These are phyloP conservation scores for Nicator chloris DNA, from an alignment of 2,113 vertebrate genomes.

Conservation along the genomic window DNA sequence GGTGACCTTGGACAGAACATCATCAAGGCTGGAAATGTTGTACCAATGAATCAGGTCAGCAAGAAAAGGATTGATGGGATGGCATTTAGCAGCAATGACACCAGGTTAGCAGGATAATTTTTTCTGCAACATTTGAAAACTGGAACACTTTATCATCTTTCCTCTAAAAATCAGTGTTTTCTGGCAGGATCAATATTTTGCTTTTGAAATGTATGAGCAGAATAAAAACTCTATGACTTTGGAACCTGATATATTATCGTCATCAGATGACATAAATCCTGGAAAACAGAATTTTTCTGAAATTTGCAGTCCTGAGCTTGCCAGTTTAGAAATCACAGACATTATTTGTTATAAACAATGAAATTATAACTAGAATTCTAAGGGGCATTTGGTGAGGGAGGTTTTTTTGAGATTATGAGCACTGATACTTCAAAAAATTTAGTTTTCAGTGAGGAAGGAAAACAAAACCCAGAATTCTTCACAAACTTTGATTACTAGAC, in stretches of 20 bases:
- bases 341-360: not conserved
- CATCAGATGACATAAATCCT: not conserved
- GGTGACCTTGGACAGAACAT: not conserved
- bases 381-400: rapidly evolving
- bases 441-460: not conserved
- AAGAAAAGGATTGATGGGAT: not conserved
- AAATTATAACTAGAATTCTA: not conserved
- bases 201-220: not conserved
- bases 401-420: rapidly evolving
- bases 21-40: not conserved
- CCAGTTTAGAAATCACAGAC: not conserved
- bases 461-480: not conserved
- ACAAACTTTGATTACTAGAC: not conserved
- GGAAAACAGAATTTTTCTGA: not conserved
- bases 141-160: not conserved
- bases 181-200: not conserved
- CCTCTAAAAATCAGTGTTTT: not conserved
- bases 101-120: not conserved
- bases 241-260: not conserved
- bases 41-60: not conserved
- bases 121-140: not conserved
- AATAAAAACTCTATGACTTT: not conserved
- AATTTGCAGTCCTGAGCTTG: not conserved
- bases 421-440: not conserved
- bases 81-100: not conserved